These are phyloP conservation scores for Caenorhabditis inopinata DNA, from an alignment of 1,140 invertebrate genomes.

Conservation along the genomic window DNA sequence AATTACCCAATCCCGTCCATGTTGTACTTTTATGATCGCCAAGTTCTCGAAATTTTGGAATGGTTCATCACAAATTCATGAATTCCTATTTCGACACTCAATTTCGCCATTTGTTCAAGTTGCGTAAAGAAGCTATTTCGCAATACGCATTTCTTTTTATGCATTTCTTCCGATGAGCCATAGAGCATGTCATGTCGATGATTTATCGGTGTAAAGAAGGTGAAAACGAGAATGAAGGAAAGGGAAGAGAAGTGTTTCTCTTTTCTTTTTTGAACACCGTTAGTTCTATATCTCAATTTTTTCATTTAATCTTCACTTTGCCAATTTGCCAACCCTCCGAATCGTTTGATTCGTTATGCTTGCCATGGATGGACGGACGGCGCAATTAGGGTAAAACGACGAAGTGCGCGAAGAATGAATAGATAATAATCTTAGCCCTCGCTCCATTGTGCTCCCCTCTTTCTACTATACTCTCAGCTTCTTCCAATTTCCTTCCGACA, in stretches of 20 bases:
- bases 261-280: background rate
- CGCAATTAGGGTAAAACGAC: conserved; percentile 10
- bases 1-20: background rate
- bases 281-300: background rate
- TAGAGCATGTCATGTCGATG: background rate
- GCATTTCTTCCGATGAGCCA: background rate
- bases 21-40: background rate
- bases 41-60: too few relatives aligned
- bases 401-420: background rate
- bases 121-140: background rate
- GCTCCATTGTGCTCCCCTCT: background rate
- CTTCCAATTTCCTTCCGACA: background rate
- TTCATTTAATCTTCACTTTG: background rate
- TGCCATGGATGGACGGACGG: background rate
- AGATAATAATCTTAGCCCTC: conserved; percentile 10
- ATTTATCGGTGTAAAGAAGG: conserved; percentile 12
- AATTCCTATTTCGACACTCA: background rate
- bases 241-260: background rate
- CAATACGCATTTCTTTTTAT: background rate
- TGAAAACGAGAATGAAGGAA: background rate
- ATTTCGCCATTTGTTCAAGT: conserved; percentile 14
- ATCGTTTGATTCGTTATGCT: background rate
- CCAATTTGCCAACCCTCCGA: background rate
- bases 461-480: background rate
- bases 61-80: background rate